Percentiles rank a stretch among this genome's conserved stretches.
Evolutionary conservation across 2,888 invertebrate species (phyloP).

Genomic region (Nymphalis urticae): DNA sequence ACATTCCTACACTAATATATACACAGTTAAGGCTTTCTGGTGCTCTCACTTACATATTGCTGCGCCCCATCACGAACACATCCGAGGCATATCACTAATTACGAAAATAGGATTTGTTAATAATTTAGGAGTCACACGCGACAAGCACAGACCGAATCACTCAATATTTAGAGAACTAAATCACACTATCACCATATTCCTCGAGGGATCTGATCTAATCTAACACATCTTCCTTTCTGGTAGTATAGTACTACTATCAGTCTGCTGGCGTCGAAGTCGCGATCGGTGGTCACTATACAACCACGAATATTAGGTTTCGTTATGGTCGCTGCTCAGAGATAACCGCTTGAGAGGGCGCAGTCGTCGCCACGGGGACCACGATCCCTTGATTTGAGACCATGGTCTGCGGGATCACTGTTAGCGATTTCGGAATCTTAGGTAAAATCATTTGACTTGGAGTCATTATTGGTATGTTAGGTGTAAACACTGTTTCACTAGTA

Average conservation of each 20-base stretch:
- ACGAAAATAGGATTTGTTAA: constrained; percentile 47
- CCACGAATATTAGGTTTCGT: constrained; percentile 66
- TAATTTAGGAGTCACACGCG: constrained; percentile 44
- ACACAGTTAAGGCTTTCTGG: constrained; percentile 77
- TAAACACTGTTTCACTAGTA: constrained; percentile 57
- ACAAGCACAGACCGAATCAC: constrained; percentile 10
- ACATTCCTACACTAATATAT: constrained; percentile 66
- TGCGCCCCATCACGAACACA: constrained; percentile 38
- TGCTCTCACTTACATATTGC: constrained; percentile 59
- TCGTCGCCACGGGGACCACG: constrained; percentile 38
- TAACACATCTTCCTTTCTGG: neutral
- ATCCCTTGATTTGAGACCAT: constrained; percentile 42
- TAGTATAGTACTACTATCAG: neutral
- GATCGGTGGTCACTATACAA: constrained; percentile 55
- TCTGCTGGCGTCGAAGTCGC: constrained; percentile 28
- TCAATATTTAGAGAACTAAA: neutral
- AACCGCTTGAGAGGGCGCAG: constrained; percentile 40
- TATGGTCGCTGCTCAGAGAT: constrained; percentile 58
- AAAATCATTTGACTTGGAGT: constrained; percentile 71
- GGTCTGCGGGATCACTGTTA: constrained; percentile 89
- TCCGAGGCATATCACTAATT: constrained; percentile 44
- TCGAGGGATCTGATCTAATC: neutral
- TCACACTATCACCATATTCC: constrained; percentile 3
- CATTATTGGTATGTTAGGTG: constrained; percentile 52
- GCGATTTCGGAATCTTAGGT: constrained; percentile 90